Base-by-base conservation (phyloP, 2,888 invertebrate species). In the Scaptomyza caliginosa region DNA sequence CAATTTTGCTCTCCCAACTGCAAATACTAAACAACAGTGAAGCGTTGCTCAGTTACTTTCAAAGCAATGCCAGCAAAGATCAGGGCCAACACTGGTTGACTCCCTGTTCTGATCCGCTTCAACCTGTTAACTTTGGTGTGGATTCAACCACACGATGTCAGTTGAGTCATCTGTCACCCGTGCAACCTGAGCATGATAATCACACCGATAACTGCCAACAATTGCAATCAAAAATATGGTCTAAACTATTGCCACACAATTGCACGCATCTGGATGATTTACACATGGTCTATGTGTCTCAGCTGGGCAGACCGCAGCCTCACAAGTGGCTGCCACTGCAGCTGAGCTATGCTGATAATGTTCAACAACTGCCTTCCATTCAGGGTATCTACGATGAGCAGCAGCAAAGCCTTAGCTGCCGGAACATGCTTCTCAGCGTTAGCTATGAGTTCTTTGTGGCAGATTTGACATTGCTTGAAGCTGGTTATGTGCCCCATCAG, bases 371-470 rank as follows among this genome's bases (percentile, higher is more conserved):
- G 21, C 42, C 73, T 1, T 63, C 84, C 11, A 58, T 89, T 7
- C 56, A 64, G 4, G 89, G 88, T 1, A 38, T 58, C 6, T 89
- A 77, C 65, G 67, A 86, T 39, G 80, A 77, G 3, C 62, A 70
- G 4, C 74, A 74, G n/a, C 77, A 79, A 8, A 74, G 75, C 0
- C 90, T 91, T 19, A 77, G 71, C n/a, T 91, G 91, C 38, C 86
- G 86, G 26, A 91, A 91, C 69, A 88, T 91, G 60, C 56, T 90
- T 6, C 67, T 91, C 1, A 88, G 77, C 39, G 69, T 89, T 5
- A 69, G 76, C 10, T 91, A 89, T 67, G 88, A 90, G 51, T 90
- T 91, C 66, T 75, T 88, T 36, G 80, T 86, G 17, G 82, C 76
- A 0, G 67, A 76, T 8, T 19, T 78, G 26, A 67, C 66, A 0